These are phyloP conservation scores for Uropetala carovei DNA, from an alignment of 2,888 invertebrate genomes.

Conservation along the genomic window DNA sequence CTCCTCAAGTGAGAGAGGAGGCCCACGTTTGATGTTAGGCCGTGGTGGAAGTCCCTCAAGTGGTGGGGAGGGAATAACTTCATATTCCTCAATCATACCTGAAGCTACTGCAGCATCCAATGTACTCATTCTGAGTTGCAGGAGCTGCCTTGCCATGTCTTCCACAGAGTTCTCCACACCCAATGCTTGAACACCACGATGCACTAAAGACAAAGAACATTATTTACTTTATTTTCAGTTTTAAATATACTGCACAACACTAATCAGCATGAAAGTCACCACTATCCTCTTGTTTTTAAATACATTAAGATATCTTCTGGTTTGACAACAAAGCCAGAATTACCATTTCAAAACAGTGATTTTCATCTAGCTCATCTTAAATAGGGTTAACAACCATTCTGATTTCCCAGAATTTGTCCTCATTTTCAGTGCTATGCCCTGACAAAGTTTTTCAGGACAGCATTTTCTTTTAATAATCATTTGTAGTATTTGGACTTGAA, in stretches of 20 bases:
- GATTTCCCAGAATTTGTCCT: too few species aligned
- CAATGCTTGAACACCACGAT: conserved; percentile 82
- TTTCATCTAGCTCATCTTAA: too few species aligned
- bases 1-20: conserved; percentile 85
- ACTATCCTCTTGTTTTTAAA: too few species aligned
- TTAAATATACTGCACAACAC: not conserved
- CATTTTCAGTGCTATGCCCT: too few species aligned
- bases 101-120: conserved; percentile 74
- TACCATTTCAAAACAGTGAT: too few species aligned
- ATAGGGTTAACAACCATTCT: too few species aligned
- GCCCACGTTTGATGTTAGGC: conserved; percentile 83
- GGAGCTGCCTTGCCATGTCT: conserved; percentile 72
- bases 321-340: too few species aligned
- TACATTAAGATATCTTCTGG: too few species aligned
- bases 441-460: too few species aligned
- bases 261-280: too few species aligned
- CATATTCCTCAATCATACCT: conserved; percentile 79
- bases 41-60: conserved; percentile 82
- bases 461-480: too few species aligned
- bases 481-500: too few species aligned
- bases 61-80: conserved; percentile 81
- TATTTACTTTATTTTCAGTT: not conserved
- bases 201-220: conserved; percentile 75
- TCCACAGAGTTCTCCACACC: conserved; percentile 80
- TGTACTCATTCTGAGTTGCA: conserved; percentile 67